Base-by-base conservation (phyloP, 2,797 vertebrate species). In the Syngnathus acus region DNA sequence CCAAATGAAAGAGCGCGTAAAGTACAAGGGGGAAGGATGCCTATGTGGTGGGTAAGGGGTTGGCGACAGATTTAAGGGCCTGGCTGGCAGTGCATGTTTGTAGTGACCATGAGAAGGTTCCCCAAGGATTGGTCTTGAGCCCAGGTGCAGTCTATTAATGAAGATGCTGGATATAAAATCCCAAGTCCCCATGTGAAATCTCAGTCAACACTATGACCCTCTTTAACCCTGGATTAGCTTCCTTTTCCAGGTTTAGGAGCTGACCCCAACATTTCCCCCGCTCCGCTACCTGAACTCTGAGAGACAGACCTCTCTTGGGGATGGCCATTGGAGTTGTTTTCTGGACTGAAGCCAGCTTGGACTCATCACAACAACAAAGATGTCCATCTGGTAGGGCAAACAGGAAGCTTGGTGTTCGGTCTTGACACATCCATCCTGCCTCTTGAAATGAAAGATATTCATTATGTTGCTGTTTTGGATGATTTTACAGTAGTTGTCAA, bases 101-200 rank as follows among this genome's bases (percentile, higher is more conserved):
- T 17, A 5, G 51, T 77, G 86, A 70, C 78, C 79, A 66, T 85
- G 79, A 82, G 74, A 72, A 76, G 59, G 70, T 79, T 86, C 83
- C 84, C 83, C 66, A 75, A 58, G 82, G 84, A 84, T 78, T 80
- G 62, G 58, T 80, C 64, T 67, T 16, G 13, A 79, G 78, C 71
- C 86, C 89, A 92, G 90, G 88, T 91, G 89, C 85, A 82, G 75
- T 40, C 53, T 77, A 84, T 88, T 90, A 91, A 90, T 90, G 85
- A 90, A 86, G 81, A 79, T 68, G 72, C 72, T 69, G 72, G 71
- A 67, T 65, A 76, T 75, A 72, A 72, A 79, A 83, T 69, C 65
- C 65, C 61, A 62, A 17, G 17, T 78, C 82, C 79, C 65, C 61
- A 86, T 91, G 89, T 81, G 74, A 87, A 84, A 80, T 79, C 78